Conservation (phyloP, 2,888 invertebrate species). For the Amphipoea oculea region DNA sequence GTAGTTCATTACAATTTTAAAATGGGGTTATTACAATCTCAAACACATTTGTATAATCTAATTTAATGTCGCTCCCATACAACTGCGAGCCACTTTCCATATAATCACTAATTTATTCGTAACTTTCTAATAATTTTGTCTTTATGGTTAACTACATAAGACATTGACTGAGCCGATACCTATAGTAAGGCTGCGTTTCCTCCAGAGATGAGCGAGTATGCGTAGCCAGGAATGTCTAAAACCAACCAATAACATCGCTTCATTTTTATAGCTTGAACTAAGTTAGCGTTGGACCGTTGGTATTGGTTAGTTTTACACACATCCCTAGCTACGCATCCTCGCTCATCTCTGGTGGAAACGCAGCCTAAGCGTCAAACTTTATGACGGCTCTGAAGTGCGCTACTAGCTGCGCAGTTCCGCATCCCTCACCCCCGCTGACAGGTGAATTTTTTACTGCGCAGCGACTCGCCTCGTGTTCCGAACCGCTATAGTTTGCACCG, state of each 20-base stretch:
- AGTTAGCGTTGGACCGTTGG: no score
- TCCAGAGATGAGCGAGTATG: no score
- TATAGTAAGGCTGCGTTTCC: no score
- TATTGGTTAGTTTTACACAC: no score
- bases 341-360: no score
- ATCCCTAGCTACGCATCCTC: no score
- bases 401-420: not conserved
- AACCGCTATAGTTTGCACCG: not conserved
- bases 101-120: not conserved
- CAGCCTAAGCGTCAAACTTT: not conserved
- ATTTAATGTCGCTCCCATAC: not conserved
- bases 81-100: not conserved
- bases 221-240: no score
- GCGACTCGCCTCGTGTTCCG: not conserved
- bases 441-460: not conserved
- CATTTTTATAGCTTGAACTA: no score
- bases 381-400: not conserved
- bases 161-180: not conserved
- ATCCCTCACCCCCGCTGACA: not conserved
- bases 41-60: not conserved
- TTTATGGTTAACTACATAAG: constrained; percentile 7
- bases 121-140: not conserved
- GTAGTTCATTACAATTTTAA: constrained; percentile 11
- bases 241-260: no score
- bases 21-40: constrained; percentile 19